Evolutionary conservation across 2,113 vertebrate genomes (phyloP).

Genomic region (Paratilapia polleni): DNA sequence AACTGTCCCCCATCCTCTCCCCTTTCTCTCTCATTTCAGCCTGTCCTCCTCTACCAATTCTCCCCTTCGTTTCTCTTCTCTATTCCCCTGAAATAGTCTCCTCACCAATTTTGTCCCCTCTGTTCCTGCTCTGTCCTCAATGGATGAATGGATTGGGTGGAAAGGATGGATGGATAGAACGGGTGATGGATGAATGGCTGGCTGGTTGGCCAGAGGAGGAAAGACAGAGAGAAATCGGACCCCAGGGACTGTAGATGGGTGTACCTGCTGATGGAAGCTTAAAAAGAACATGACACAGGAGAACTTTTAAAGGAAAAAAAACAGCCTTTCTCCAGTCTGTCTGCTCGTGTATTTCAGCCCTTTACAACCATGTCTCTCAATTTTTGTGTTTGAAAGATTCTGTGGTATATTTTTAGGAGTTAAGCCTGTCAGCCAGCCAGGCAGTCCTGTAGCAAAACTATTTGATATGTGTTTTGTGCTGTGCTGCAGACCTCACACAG

Average conservation of each 20-base stretch:
- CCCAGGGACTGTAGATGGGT: constrained; percentile 55
- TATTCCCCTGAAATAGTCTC: constrained; percentile 16
- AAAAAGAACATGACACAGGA: constrained; percentile 66
- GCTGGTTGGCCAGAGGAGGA: constrained; percentile 27
- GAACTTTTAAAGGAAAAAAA: constrained; percentile 48
- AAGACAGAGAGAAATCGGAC: constrained; percentile 63
- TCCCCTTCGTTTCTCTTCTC: neutral
- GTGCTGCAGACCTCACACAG: neutral
- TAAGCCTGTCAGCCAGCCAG: neutral
- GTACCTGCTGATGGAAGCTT: constrained; percentile 78
- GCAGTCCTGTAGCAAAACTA: neutral
- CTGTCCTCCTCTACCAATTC: constrained; percentile 9
- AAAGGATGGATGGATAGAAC: constrained; percentile 41
- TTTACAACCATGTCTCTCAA: constrained; percentile 18
- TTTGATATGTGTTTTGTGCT: neutral
- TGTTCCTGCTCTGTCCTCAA: constrained; percentile 48
- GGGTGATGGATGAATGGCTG: constrained; percentile 67
- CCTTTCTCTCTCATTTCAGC: constrained; percentile 12
- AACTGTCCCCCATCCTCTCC: neutral
- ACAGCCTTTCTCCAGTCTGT: neutral
- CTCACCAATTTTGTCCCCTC: constrained; percentile 35
- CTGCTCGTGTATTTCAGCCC: constrained; percentile 10
- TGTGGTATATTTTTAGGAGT: constrained; percentile 8
- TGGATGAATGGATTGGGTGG: constrained; percentile 56
- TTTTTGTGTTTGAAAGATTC: constrained; percentile 10